These are phyloP conservation scores for Enteromius radiatus DNA, from an alignment of 2,797 vertebrate genomes.

Conservation along the genomic window DNA sequence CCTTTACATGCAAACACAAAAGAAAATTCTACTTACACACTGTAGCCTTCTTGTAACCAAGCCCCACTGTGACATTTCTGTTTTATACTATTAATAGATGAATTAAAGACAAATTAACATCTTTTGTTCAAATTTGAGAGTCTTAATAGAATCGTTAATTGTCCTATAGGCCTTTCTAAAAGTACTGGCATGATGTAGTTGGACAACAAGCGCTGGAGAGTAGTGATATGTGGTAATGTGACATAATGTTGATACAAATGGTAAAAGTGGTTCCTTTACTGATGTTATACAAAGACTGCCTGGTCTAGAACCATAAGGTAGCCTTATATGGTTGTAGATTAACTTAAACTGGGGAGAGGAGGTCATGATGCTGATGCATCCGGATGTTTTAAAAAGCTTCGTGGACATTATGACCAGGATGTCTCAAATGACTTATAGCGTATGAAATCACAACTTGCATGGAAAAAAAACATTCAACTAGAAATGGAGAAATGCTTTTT, in stretches of 20 bases:
- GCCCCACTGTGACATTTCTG: background rate
- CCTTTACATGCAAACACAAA: background rate
- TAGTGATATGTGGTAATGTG: background rate
- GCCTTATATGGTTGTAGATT: slow-evolving; percentile 52
- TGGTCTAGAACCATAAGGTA: background rate
- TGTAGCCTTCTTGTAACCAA: background rate
- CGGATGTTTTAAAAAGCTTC: background rate
- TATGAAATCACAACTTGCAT: background rate
- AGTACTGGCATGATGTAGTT: slow-evolving; percentile 21
- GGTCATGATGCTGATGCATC: slow-evolving; percentile 1
- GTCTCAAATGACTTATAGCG: background rate
- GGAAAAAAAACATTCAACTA: background rate
- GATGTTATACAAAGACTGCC: slow-evolving; percentile 2
- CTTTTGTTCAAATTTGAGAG: background rate
- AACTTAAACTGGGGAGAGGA: background rate
- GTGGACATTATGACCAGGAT: background rate
- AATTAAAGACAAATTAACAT: background rate
- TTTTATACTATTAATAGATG: background rate
- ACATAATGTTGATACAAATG: background rate
- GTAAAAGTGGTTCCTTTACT: slow-evolving; percentile 6
- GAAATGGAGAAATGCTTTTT: background rate
- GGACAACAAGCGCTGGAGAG: background rate
- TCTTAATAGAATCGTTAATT: background rate
- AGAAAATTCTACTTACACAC: background rate
- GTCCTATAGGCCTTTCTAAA: slow-evolving; percentile 35